phyloP scores from a whole-genome alignment of 1,140 invertebrate species.

The Drosophila simulans region DNA sequence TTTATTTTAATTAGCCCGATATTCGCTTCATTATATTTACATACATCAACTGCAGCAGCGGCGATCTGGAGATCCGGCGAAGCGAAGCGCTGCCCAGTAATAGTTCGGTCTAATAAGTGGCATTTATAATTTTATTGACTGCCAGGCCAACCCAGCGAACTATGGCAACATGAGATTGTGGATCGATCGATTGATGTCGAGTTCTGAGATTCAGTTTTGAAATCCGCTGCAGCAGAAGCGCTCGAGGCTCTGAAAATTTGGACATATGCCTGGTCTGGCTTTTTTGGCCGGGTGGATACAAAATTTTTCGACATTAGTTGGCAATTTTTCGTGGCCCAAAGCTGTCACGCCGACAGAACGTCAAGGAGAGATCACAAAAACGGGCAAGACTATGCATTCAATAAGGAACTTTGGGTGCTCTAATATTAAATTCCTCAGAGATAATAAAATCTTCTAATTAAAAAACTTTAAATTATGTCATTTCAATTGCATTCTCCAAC shows the following conservation, averaged over 20 bases:
- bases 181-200: constrained; percentile 33
- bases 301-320: constrained; percentile 74
- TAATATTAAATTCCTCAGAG: background rate
- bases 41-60: constrained; percentile 41
- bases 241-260: constrained; percentile 48
- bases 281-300: constrained; percentile 47
- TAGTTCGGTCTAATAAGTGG: constrained; percentile 72
- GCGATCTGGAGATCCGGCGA: constrained; percentile 28
- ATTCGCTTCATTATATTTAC: constrained; percentile 59
- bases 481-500: background rate
- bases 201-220: constrained; percentile 65
- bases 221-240: constrained; percentile 72
- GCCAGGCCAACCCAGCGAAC: constrained; percentile 41
- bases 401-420: background rate
- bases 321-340: constrained; percentile 64
- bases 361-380: constrained; percentile 27
- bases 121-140: constrained; percentile 81
- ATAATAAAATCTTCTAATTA: background rate
- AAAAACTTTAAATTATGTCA: background rate
- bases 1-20: constrained; percentile 76
- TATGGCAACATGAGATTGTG: constrained; percentile 21
- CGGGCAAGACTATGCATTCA: background rate
- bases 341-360: constrained; percentile 67
- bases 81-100: constrained; percentile 59
- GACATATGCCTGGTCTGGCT: constrained; percentile 55